These are phyloP conservation scores for Stenchaetothrips biformis DNA, from an alignment of 2,888 invertebrate species.

Conservation along the genomic window DNA sequence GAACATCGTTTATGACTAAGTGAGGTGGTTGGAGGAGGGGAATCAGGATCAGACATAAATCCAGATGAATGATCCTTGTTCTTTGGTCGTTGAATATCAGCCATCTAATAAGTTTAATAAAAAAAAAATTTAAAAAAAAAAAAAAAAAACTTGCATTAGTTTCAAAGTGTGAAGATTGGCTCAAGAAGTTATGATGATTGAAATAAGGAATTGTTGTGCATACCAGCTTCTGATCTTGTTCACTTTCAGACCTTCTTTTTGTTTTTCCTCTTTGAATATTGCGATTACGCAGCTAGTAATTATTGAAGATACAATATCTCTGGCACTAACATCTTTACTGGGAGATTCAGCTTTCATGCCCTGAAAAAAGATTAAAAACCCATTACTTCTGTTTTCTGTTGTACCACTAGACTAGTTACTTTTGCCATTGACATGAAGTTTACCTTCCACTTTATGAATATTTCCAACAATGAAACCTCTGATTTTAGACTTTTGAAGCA, in stretches of 20 bases:
- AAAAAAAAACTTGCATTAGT: not conserved
- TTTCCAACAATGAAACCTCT: constrained; percentile 69
- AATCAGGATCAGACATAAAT: constrained; percentile 17
- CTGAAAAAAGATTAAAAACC: constrained; percentile 17
- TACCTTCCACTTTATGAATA: constrained; percentile 76
- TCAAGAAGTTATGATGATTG: not conserved
- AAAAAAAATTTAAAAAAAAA: too few relatives aligned
- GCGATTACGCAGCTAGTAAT: constrained; percentile 77
- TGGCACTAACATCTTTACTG: constrained; percentile 49
- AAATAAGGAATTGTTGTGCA: not conserved
- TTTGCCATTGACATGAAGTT: constrained; percentile 30
- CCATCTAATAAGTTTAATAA: not conserved
- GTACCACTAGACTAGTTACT: not conserved
- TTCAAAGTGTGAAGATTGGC: not conserved
- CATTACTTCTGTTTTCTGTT: not conserved
- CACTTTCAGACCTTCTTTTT: constrained; percentile 10
- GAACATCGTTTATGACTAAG: not conserved
- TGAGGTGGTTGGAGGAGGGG: not conserved
- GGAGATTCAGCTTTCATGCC: constrained; percentile 30
- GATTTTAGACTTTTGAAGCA: constrained; percentile 52
- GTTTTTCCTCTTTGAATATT: constrained; percentile 60
- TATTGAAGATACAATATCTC: constrained; percentile 65
- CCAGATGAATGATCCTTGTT: not conserved
- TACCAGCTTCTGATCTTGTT: not conserved
- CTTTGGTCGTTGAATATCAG: not conserved